Base-by-base conservation (phyloP, 2,888 invertebrate species). In the Sepiola atlantica region DNA sequence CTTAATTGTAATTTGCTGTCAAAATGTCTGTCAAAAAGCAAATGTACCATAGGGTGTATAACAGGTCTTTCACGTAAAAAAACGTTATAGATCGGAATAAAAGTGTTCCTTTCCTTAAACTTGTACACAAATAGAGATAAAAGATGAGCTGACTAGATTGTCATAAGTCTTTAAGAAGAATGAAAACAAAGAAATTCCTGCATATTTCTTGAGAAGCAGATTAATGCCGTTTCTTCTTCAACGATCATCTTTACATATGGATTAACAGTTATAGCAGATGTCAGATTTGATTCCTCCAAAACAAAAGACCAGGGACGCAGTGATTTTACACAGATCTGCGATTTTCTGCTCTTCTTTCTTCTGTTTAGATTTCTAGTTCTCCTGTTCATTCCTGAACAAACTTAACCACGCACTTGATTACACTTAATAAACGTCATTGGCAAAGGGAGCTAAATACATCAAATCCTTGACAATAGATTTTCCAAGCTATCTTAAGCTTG, bases 361-460 rank as follows among this genome's bases (percentile, higher is more conserved):
- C 77, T 77, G 77, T 77, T 77, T 77, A 77, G 77, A 77, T 77
- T 77, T 77, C 77, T n/a, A 77, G n/a, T 77, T 77, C n/a, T 77
- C 77, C 77, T 32, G n/a, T 77, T 77, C 77, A 32, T n/a, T 77
- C 77, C 77, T 77, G 77, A 77, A n/a, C 77, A 77, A 77, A n/a
- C 77, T 77, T n/a, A 77, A n/a, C 77, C n/a, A n/a, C 14, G n/a
- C 77, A 77, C n/a, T n/a, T 77, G 77, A 77, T n/a, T 77, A n/a
- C 77, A 32, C n/a, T 77, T 21, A 77, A 77, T 77, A 32, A 77
- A 77, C 16, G 77, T 77, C n/a, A 77, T 45, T 77, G 77, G 16
- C 14, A 16, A n/a, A 77, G 10, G n/a, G n/a, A 77, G 16, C n/a
- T 32, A 77, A n/a, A n/a, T n/a, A n/a, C 77, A 77, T 77, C 77